Evolutionary conservation across 2,113 vertebrate genomes (phyloP), one percentile per base, ranked within the genome.

Genomic region (Alethe castanea): DNA sequence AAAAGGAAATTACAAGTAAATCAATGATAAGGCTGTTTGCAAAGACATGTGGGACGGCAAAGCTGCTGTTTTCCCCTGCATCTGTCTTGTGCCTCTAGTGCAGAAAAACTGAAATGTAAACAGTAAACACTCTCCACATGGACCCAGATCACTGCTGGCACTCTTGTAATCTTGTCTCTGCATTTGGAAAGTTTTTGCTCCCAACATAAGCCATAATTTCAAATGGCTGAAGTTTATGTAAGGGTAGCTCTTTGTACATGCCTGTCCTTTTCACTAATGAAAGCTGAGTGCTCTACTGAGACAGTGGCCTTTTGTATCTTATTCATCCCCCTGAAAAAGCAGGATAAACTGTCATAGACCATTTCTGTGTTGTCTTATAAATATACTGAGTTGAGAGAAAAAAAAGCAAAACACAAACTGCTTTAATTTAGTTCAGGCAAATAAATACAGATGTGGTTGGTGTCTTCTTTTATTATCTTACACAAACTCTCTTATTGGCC

Each of bases 11-110:
- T 71, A 62, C 18, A 12, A 65, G 35, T 78, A 95, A 91, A 82
- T 94, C 79, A 31, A 25, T 84, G 65, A 52, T 60, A 48, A 92
- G 60, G 42, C 57, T 95, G 88, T 92, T 90, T 92, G 81, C 69
- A 87, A 90, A 87, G 86, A 79, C 26, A 20, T 2, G 19, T 52
- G 50, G 33, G 53, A 86, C 90, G 85, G 69, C 44, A 73, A 59
- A 81, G 61, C 44, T 82, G 65, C 60, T 88, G 36, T 19, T 85
- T 65, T 87, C 12, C 31, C 36, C 9, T 86, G 44, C 22, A 47
- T 74, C 65, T 59, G 16, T 66, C 61, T 93, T 73, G 33, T 60
- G 40, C 47, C 38, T 86, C 40, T 87, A 40, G 73, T 31, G 1
- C 36, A 42, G 48, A 74, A 33, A 61, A 92, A 89, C 52, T 35